A percentile compares a stretch with the other conserved stretches of the same genome.
phyloP scores from a whole-genome alignment of 2,888 invertebrate genomes.

The Dorcus hopei region DNA sequence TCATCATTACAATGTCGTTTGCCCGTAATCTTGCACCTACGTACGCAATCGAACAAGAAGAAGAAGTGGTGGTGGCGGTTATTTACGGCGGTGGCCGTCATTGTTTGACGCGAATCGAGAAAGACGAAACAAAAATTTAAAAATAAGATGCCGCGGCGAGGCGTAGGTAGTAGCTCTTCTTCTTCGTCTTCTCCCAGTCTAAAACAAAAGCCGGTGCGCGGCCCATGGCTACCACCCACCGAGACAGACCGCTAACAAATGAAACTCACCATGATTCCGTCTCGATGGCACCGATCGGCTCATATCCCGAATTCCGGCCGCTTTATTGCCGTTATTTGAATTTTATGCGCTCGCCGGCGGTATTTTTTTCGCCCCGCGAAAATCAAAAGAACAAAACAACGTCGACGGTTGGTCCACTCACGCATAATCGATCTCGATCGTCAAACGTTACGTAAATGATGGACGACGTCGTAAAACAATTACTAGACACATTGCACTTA shows the following conservation, averaged over 20 bases:
- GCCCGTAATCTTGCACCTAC: not conserved
- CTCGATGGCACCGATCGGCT: conserved; percentile 17
- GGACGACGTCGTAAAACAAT: too few relatives aligned
- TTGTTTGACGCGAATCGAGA: not conserved
- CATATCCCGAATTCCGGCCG: too few relatives aligned
- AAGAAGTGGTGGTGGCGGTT: not conserved
- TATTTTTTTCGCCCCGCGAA: too few relatives aligned
- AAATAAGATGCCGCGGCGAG: not conserved
- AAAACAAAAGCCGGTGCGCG: conserved; percentile 20
- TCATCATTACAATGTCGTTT: not conserved
- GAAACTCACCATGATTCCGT: conserved; percentile 28
- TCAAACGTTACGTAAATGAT: too few relatives aligned
- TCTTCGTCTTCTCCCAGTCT: not conserved
- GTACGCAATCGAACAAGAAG: not conserved
- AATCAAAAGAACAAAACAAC: too few relatives aligned
- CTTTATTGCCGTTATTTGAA: too few relatives aligned
- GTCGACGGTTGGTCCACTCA: too few relatives aligned
- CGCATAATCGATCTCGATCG: too few relatives aligned
- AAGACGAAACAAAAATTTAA: not conserved
- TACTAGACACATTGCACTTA: too few relatives aligned
- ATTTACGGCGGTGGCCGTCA: not conserved
- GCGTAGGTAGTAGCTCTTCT: not conserved
- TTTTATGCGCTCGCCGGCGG: too few relatives aligned
- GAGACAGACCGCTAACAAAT: conserved; percentile 55
- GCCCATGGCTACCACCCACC: conserved; percentile 59